Base-by-base conservation (phyloP, 2,888 invertebrate genomes). In the Pristionchus mayeri region DNA sequence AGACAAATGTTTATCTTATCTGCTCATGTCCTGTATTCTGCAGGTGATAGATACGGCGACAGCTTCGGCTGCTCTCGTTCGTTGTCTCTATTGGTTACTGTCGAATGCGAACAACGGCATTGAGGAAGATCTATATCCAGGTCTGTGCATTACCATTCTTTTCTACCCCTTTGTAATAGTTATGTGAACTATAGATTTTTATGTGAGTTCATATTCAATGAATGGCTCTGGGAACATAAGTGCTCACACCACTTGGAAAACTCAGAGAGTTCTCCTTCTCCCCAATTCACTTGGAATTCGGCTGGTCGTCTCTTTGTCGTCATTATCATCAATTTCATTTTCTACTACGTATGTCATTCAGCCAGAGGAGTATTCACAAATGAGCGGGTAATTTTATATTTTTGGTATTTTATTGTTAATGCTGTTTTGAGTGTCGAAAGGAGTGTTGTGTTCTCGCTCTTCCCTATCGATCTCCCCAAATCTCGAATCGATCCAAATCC, bases 391-490 rank as follows among this genome's bases (percentile, higher is more conserved):
- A 0, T 24, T 21, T 24, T 9, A 57, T n/a, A 3, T 2, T 24
- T 57, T 24, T n/a, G 4, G 21, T 24, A 24, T 24, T 57, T 57
- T n/a, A 57, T 57, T 57, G n/a, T 4, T 3, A 40, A n/a, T 13
- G 11, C 7, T 44, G 24, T 24, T 1, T 71, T 44, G 4, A 71
- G 71, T 71, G 71, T 71, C 71, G 71, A 2, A 71, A 71, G 71
- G 71, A 71, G 16, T 71, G 71, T 24, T 71, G 71, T 71, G 40
- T 71, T 11, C 71, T 71, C 24, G 40, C 71, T 71, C 71, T 71
- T 44, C 71, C 71, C 40, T 71, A 71, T 71, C 71, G 44, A 71
- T 71, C 71, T 44, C 71, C 71, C 40, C 71, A 37, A n/a, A 71
- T 44, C 24, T 71, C 71, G 11, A 40, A 71, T 71, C 71, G 40